A percentile compares a stretch with the other conserved stretches of the same genome.
These are phyloP conservation scores for Petrosia ficiformis DNA, from an alignment of 37 sponge, comb jelly and placozoan species.

Conservation along the genomic window DNA sequence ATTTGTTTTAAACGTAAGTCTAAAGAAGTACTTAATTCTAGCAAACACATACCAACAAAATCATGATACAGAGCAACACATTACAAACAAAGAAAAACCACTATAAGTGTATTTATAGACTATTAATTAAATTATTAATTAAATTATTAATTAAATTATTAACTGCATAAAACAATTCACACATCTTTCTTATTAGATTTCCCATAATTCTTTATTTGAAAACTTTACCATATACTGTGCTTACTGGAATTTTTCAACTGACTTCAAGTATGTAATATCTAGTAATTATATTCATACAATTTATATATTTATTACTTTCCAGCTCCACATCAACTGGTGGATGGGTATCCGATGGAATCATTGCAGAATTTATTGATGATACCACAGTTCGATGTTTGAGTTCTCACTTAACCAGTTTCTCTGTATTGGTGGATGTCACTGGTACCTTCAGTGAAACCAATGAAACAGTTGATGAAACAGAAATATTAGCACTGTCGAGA, in stretches of 20 bases:
- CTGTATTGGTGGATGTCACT: constrained; percentile 13
- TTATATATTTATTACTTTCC: not conserved
- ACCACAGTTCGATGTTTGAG: not conserved
- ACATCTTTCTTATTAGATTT: no score
- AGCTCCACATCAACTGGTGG: not conserved
- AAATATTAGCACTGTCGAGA: not conserved
- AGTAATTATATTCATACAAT: not conserved
- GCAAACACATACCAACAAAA: no score
- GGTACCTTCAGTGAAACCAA: not conserved
- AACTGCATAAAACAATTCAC: no score
- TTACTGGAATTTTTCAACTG: not conserved
- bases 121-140: no score
- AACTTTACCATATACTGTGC: not conserved
- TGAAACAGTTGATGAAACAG: not conserved
- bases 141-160: no score
- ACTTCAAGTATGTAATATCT: not conserved
- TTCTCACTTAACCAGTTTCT: constrained; percentile 35
- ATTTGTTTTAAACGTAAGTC: no score
- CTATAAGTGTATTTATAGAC: no score
- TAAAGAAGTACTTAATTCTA: no score
- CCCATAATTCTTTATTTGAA: no score
- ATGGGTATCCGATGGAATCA: not conserved
- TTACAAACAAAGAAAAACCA: no score
- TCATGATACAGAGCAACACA: no score
- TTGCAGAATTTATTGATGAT: not conserved